phyloP scores from a whole-genome alignment of 2,797 vertebrate genomes.

The Alauda arvensis region DNA sequence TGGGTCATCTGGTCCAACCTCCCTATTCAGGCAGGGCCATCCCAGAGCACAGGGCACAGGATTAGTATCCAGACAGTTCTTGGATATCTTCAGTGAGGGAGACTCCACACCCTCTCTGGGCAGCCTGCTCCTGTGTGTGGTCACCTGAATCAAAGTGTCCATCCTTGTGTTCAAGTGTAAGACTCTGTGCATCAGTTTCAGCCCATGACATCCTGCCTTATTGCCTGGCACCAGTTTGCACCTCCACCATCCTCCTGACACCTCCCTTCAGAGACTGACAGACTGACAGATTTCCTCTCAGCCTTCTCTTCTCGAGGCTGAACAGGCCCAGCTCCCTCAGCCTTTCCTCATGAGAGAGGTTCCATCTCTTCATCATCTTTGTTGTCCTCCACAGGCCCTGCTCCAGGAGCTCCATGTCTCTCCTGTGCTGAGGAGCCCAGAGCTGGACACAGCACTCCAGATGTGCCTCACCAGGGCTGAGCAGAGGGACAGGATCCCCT shows the following conservation, averaged over 20 bases:
- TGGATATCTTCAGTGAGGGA: neutral
- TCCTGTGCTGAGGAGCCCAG: neutral
- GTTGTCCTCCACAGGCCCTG: rapidly evolving
- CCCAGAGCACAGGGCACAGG: rapidly evolving
- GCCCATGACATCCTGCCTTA: too few species aligned
- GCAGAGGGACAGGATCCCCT: neutral
- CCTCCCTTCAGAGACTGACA: neutral
- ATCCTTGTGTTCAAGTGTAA: too few species aligned
- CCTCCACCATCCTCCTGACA: too few species aligned
- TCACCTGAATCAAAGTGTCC: neutral
- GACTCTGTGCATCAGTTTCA: neutral
- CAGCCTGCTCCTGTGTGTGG: neutral
- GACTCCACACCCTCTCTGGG: neutral
- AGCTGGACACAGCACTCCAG: too few species aligned
- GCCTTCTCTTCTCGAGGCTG: rapidly evolving
- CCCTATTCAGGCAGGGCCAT: neutral
- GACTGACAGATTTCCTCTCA: neutral
- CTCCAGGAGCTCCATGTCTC: rapidly evolving
- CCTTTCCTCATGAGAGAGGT: neutral
- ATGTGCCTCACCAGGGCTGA: neutral
- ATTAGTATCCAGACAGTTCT: too few species aligned
- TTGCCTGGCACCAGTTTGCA: neutral
- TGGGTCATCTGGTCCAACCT: neutral
- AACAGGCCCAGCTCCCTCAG: neutral
- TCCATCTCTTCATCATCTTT: neutral